Conservation (phyloP, 2,888 invertebrate species). For the Nipponacmea schrenckii region DNA sequence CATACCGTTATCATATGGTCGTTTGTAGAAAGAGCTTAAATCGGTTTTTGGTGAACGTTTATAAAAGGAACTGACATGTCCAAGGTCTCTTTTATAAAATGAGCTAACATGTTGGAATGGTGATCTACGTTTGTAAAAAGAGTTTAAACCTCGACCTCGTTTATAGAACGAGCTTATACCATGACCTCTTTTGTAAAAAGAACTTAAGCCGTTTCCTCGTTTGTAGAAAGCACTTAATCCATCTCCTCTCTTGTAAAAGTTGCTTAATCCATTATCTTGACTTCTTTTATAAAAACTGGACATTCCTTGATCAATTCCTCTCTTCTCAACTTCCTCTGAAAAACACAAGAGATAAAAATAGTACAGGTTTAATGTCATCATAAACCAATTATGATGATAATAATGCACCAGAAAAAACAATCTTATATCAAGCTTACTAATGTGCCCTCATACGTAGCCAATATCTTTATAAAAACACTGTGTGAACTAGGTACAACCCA, state of each 20-base stretch:
- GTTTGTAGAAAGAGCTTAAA: constrained; percentile 16
- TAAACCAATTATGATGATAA: too few relatives aligned
- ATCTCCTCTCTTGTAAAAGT: constrained; percentile 19
- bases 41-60: constrained; percentile 10
- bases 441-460: too few relatives aligned
- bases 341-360: too few relatives aligned
- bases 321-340: too few relatives aligned
- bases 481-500: too few relatives aligned
- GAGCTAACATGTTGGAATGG: constrained; percentile 7
- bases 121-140: not conserved
- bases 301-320: not conserved
- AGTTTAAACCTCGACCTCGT: constrained; percentile 3
- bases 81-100: constrained; percentile 21
- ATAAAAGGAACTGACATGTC: constrained; percentile 14
- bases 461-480: too few relatives aligned
- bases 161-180: constrained; percentile 18
- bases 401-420: too few relatives aligned
- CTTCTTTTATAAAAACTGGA: constrained; percentile 19
- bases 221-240: constrained; percentile 4
- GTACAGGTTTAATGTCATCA: too few relatives aligned
- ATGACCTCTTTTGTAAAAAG: constrained; percentile 10
- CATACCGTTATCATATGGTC: not conserved
- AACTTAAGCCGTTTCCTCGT: not conserved
- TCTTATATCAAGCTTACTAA: too few relatives aligned
- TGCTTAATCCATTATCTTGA: constrained; percentile 6